Evolutionary conservation across 2,113 vertebrate genomes (phyloP).

Genomic region (Trematomus loennbergii): DNA sequence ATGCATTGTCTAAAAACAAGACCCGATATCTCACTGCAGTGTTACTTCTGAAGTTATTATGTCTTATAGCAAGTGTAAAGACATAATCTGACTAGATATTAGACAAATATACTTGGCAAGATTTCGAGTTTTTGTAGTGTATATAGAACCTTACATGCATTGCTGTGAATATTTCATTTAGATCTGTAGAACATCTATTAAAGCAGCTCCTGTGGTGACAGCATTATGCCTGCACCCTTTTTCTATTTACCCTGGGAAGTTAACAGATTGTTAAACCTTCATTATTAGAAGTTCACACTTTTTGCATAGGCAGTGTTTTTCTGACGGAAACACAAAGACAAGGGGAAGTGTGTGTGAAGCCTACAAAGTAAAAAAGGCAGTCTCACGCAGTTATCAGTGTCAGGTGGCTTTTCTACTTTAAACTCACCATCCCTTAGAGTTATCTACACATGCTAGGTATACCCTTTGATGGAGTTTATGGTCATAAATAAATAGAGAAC

Average conservation of each 20-base stretch:
- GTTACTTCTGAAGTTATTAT: too few relatives aligned
- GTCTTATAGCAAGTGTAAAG: too few relatives aligned
- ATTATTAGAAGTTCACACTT: not conserved
- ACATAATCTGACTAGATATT: too few relatives aligned
- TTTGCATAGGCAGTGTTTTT: not conserved
- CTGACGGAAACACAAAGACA: conserved; percentile 6
- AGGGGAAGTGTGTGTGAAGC: not conserved
- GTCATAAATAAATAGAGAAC: not conserved
- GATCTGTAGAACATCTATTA: not conserved
- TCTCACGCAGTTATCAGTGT: not conserved
- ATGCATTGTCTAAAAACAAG: too few relatives aligned
- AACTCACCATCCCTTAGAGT: not conserved
- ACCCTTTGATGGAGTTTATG: not conserved
- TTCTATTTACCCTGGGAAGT: conserved; percentile 4
- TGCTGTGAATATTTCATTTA: not conserved
- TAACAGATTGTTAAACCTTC: not conserved
- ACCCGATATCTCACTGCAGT: too few relatives aligned
- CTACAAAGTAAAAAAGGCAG: not conserved
- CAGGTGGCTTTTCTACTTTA: not conserved
- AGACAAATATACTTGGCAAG: too few relatives aligned
- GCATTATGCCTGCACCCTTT: not conserved
- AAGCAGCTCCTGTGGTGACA: not conserved
- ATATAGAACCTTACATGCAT: not conserved
- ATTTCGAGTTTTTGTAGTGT: too few relatives aligned
- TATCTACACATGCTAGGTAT: not conserved